Conservation (phyloP, 2,113 vertebrate species). For the Leptosomus discolor region DNA sequence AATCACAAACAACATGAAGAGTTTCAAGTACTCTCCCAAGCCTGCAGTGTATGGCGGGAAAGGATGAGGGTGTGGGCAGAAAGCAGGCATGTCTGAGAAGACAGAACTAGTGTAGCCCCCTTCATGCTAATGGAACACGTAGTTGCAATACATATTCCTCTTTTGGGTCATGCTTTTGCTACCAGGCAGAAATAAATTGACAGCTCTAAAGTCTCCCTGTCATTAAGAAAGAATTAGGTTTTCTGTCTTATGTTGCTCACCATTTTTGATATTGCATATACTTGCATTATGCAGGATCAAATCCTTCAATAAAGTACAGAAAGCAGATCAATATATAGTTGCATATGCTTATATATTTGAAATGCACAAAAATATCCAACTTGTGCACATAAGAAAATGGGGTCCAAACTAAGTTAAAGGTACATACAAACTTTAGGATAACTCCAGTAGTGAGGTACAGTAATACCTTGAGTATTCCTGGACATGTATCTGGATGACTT, state of each 20-base stretch:
- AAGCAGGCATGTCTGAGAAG: not conserved
- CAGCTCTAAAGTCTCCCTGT: not conserved
- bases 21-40: not conserved
- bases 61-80: slow-evolving; percentile 9
- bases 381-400: not conserved
- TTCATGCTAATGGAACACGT: not conserved
- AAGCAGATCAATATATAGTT: not conserved
- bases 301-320: not conserved
- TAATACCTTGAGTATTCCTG: no score
- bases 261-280: not conserved
- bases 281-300: not conserved
- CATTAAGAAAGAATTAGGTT: not conserved
- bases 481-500: not conserved
- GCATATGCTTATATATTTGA: not conserved
- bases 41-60: not conserved
- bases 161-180: not conserved
- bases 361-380: not conserved
- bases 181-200: not conserved
- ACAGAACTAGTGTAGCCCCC: not conserved
- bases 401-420: not conserved
- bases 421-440: not conserved
- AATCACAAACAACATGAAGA: not conserved
- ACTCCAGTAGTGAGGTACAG: not conserved
- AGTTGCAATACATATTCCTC: not conserved
- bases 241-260: not conserved